phyloP scores from a whole-genome alignment of 2,797 vertebrate species.

The Phataginus tetradactyla region DNA sequence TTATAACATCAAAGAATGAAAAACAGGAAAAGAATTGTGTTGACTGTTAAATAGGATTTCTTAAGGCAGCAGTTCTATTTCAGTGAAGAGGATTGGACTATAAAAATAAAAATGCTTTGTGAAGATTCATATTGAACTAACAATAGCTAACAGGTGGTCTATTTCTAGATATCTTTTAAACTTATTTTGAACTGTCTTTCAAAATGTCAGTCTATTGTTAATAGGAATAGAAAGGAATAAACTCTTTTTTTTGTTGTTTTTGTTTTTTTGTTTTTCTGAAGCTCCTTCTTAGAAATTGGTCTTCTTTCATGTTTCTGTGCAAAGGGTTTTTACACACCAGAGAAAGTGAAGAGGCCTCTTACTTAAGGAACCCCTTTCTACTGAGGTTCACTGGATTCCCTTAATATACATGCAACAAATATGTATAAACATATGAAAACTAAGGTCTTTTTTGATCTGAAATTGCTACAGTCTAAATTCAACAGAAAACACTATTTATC shows the following conservation, averaged over 20 bases:
- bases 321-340: neutral
- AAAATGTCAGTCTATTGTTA: slow-evolving; percentile 1
- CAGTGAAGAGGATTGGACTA: neutral
- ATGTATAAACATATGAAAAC: neutral
- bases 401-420: neutral
- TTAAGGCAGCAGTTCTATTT: neutral
- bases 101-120: neutral
- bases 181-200: neutral
- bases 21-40: neutral
- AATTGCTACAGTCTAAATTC: slow-evolving; percentile 14
- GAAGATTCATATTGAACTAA: neutral
- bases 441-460: slow-evolving; percentile 11
- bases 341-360: neutral
- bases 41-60: neutral
- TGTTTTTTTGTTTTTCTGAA: neutral
- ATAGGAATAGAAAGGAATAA: neutral
- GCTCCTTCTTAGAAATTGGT: neutral
- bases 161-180: neutral
- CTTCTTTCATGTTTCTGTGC: slow-evolving; percentile 4
- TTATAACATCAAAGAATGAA: neutral
- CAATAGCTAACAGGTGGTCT: neutral
- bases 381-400: neutral
- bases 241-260: neutral
- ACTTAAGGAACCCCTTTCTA: neutral
- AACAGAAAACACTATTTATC: slow-evolving; percentile 9